Percentiles rank a stretch among this genome's conserved stretches.
These are phyloP conservation scores for Eremobia ochroleuca DNA, from an alignment of 2,888 invertebrate species.

Conservation along the genomic window DNA sequence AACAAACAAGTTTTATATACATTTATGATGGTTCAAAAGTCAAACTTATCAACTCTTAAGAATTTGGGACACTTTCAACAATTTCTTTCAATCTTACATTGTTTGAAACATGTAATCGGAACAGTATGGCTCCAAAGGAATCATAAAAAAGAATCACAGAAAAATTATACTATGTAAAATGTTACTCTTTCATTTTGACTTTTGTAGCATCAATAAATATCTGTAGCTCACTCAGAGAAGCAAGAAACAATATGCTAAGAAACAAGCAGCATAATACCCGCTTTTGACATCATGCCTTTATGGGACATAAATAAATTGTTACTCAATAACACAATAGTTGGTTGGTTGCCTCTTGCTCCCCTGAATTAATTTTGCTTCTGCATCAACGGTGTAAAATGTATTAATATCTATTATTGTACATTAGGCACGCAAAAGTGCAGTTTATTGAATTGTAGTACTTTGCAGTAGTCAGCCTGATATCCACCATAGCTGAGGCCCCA, in stretches of 20 bases:
- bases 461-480: conserved; percentile 64
- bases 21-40: conserved; percentile 39
- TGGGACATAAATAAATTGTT: neutral
- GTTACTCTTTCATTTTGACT: conserved; percentile 16
- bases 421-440: conserved; percentile 56
- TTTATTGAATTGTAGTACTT: conserved; percentile 52
- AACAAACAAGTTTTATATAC: conserved; percentile 29
- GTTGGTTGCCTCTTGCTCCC: conserved; percentile 22
- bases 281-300: neutral
- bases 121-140: neutral
- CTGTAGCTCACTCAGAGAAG: neutral
- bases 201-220: conserved; percentile 1
- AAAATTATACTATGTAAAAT: too few species aligned
- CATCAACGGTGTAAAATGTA: conserved; percentile 14
- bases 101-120: neutral
- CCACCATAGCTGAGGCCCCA: conserved; percentile 63
- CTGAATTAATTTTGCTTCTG: conserved; percentile 11
- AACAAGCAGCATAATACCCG: neutral
- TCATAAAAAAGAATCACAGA: neutral
- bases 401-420: conserved; percentile 33
- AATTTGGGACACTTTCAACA: neutral
- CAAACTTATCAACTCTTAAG: conserved; percentile 25
- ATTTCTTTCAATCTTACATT: neutral
- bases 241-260: conserved; percentile 1
- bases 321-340: neutral